A percentile compares a stretch with the other conserved stretches of the same genome.
Evolutionary conservation across 1,140 invertebrate genomes (phyloP).

Genomic region (Drosophila triauraria): DNA sequence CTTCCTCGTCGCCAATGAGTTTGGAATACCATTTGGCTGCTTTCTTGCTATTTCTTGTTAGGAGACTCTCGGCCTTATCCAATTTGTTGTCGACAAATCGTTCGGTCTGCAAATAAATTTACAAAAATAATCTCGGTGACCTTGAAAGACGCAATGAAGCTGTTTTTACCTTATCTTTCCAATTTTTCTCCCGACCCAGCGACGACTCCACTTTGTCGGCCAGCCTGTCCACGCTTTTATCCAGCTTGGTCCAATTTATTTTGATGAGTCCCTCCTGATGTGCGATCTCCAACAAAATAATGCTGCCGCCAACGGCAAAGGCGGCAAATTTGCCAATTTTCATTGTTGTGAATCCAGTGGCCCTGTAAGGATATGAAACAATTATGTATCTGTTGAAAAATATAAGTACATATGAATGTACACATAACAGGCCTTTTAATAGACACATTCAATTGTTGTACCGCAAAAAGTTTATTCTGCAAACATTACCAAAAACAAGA

Average conservation of each 20-base stretch:
- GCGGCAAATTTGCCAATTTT: slow-evolving; percentile 96
- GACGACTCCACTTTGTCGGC: slow-evolving; percentile 92
- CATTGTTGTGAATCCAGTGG: slow-evolving; percentile 95
- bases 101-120: slow-evolving; percentile 87
- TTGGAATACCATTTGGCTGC: slow-evolving; percentile 90
- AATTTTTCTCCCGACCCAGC: slow-evolving; percentile 89
- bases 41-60: slow-evolving; percentile 89
- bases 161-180: slow-evolving; percentile 91
- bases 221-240: slow-evolving; percentile 92
- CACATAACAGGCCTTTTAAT: too few relatives aligned
- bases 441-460: neutral
- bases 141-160: neutral
- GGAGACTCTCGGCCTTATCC: slow-evolving; percentile 90
- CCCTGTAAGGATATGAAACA: slow-evolving; percentile 86
- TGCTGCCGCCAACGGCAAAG: slow-evolving; percentile 93
- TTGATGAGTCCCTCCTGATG: slow-evolving; percentile 96
- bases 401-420: neutral
- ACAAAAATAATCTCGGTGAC: neutral
- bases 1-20: slow-evolving; percentile 88
- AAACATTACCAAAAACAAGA: slow-evolving; percentile 1
- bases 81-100: slow-evolving; percentile 91
- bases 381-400: neutral
- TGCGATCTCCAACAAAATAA: slow-evolving; percentile 95
- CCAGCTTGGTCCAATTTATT: slow-evolving; percentile 95
- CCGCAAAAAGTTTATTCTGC: neutral